Base-by-base conservation (phyloP, 1,140 invertebrate genomes). In the Drosophila parvula region DNA sequence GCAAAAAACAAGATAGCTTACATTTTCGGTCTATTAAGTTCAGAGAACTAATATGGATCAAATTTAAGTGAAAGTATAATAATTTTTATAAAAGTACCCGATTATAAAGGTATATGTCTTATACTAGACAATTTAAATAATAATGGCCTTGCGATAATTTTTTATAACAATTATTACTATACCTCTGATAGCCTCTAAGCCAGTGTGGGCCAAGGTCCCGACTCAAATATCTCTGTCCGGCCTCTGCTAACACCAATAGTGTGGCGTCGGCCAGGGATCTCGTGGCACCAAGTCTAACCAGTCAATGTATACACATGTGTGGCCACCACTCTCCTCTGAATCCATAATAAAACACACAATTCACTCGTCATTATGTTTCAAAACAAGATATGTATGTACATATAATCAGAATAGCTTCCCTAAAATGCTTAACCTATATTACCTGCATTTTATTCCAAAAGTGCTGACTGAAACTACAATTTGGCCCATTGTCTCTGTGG, bases 401-500 rank as follows among this genome's bases (percentile, higher is more conserved):
- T 7, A 45, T 45, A 7, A 22, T 12, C 0, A 0, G 32, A 16
- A 32, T 18, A 8, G 0, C 2, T 18, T 18, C 6, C 16, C 32
- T 34, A 12, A 16, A 10, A 48, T 16, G 4, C 12, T 11, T 16
- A 16, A 11, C 2, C 5, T n/a, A n/a, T 6, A 6, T 11, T 10
- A n/a, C 3, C 12, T 1, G 0, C 10, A n/a, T 40, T 14, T 12
- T 11, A 6, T 8, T 43, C 4, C 12, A 3, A 60, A 43, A 40
- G 5, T 56, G 4, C 53, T 27, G 3, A 0, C 9, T 27, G 0
- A 56, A 41, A 43, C 1, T 4, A 10, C 3, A n/a, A 7, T 48
- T 12, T 27, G n/a, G n/a, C 67, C 68, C 67, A 71, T 53, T 5
- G 68, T 70, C 22, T 34, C n/a, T 47, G 32, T 18, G 51, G 65